Base-by-base conservation (phyloP, 2,888 invertebrate genomes). In the Caenorhabditis parvicauda region DNA sequence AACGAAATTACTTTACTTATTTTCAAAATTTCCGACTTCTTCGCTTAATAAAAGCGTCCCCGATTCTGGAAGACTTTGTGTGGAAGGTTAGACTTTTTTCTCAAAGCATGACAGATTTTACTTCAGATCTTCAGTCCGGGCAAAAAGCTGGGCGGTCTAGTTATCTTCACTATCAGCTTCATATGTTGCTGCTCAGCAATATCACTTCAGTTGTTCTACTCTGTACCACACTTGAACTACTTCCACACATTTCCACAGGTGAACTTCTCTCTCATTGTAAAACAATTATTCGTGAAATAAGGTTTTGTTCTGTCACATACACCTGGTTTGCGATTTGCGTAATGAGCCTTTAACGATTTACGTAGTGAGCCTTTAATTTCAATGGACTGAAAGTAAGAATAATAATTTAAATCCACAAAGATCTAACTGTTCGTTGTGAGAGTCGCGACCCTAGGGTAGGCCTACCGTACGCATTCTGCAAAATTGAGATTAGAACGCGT, bases 111-210 rank as follows among this genome's bases (percentile, higher is more conserved):
- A 17, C 5, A 29, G 47, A 27, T 35, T 37, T 38, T 41, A 90
- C 91, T 2, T 89, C 91, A 42, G 85, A 86, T 86, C 43, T 86
- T 86, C 81, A 86, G 86, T 24, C 86, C 86, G 2, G 95, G 95
- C 3, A 96, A 95, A 83, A 99, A 99, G 82, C 86, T 99, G 17
- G 98, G 98, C 27, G 94, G 94, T 73, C 87, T 99, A 17, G 94
- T 98, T 49, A 91, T 98, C 77, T 99, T 98, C 83, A 99, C 98
- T 44, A 95, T 98, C 91, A 96, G 95, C 82, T 88, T 99, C 82
- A 86, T 99, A 47, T 92, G 99, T 55, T 95, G 99, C 76, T 95
- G 96, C 53, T 96, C 96, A 2, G 92, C 93, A 67, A 95, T 99
- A 79, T 96, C 95, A 41, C 93, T 99, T 89, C 98, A 99, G 82